Evolutionary conservation across 2,888 invertebrate species (phyloP).

Genomic region (Exephanes ischioxanthus): DNA sequence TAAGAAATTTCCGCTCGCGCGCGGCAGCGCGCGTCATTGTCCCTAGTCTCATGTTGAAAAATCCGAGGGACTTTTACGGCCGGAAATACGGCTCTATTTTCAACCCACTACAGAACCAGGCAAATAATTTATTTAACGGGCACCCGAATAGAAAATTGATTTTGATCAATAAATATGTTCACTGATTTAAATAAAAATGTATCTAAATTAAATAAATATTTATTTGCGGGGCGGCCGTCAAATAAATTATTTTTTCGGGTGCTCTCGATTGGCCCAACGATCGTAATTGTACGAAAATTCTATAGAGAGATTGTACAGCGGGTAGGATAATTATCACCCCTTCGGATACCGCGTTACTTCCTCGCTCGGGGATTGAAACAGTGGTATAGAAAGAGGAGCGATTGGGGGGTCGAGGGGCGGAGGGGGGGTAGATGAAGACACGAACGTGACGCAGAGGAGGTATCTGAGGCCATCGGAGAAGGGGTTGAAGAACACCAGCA

Average conservation of each 20-base stretch:
- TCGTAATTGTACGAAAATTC: neutral
- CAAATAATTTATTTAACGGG: too few species aligned
- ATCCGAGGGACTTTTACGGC: too few species aligned
- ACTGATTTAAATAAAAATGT: too few species aligned
- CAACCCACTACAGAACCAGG: neutral
- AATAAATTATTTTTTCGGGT: too few species aligned
- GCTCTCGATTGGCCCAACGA: neutral
- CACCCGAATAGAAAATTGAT: too few species aligned
- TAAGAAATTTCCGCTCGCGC: too few species aligned
- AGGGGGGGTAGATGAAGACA: neutral
- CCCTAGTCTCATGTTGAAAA: too few species aligned
- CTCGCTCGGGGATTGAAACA: conserved; percentile 8
- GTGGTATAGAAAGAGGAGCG: neutral
- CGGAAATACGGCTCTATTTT: neutral
- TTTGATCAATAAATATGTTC: too few species aligned
- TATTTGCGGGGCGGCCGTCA: too few species aligned
- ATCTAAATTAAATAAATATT: too few species aligned
- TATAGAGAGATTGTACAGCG: neutral
- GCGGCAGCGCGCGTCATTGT: too few species aligned
- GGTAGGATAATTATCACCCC: neutral
- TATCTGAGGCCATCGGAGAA: conserved; percentile 4
- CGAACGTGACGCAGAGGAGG: conserved; percentile 17
- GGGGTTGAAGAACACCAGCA: conserved; percentile 23
- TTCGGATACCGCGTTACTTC: neutral
- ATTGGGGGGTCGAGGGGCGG: neutral